Evolutionary conservation across 2,888 invertebrate genomes (phyloP), one percentile per base, ranked within the genome.

Genomic region (Nematopogon swammerdamellus): DNA sequence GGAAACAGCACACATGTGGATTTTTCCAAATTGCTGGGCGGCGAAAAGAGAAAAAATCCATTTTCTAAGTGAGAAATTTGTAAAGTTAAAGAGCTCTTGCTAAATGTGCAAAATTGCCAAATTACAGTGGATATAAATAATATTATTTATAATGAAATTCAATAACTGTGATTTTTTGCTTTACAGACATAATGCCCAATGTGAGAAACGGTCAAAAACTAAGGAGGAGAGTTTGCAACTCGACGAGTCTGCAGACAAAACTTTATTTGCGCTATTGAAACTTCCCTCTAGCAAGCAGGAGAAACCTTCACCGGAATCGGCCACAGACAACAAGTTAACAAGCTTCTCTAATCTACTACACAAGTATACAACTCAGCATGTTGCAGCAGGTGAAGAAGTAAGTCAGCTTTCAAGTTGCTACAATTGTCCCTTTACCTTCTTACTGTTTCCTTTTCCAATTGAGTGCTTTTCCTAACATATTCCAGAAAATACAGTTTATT

Each of bases 11-110:
- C 63, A 53, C 62, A 74, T 48, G 65, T 82, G 58, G 73, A 81
- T 61, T 79, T 82, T 57, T 76, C 81, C 42, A 71, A 73, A 56
- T 61, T 80, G 18, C 55, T 70, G 3, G 66, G 76, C 53, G 68
- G 81, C 18, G 83, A 83, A 47, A 92, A 91, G 63, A 82, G 91
- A 48, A 89, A 86, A 63, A 92, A 92, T 68, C 92, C 92, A 8
- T 92, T 92, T 72, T 73, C 82, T 18, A 86, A 83, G 82, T 83
- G 65, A 67, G 81, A 66, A 5, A 30, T 50, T 19, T 44, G 19
- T 11, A 19, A 8, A 17, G 3, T 44, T 43, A 43, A 11, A 43
- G 4, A 43, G 6, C 18, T 44, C 3, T 44, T 36, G 8, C 4
- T 14, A 8, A 14, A 25, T 25, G 25, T 25, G 8, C 25, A 25